These are phyloP conservation scores for Gambusia yucatana DNA, from an alignment of 2,797 vertebrate genomes.

Conservation along the genomic window DNA sequence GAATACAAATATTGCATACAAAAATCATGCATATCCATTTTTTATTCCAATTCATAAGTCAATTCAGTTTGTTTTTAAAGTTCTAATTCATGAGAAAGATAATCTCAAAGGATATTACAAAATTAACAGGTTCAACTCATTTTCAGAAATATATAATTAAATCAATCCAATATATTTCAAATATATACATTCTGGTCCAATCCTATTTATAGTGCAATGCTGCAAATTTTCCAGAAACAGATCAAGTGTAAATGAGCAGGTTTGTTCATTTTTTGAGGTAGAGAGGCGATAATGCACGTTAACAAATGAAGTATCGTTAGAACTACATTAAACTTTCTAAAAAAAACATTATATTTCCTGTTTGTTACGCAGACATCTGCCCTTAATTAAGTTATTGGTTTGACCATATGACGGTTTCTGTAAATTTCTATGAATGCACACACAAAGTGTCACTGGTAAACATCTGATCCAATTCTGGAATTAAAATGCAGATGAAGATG, in stretches of 20 bases:
- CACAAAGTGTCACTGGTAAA: neutral
- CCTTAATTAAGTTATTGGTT: neutral
- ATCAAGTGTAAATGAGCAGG: neutral
- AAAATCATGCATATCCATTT: neutral
- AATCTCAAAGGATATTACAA: neutral
- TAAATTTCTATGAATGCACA: neutral
- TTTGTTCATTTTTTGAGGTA: constrained; percentile 25
- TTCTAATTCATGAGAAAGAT: neutral
- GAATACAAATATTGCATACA: neutral
- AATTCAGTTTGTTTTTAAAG: neutral
- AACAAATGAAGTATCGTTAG: constrained; percentile 2
- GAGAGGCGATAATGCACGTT: constrained; percentile 36
- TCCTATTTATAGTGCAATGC: neutral
- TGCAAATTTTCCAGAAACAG: neutral
- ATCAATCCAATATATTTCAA: neutral
- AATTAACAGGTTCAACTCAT: neutral
- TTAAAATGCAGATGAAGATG: neutral
- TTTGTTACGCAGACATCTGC: neutral
- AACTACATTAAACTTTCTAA: constrained; percentile 39
- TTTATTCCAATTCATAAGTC: neutral
- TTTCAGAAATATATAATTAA: constrained; percentile 1
- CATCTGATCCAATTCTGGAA: neutral
- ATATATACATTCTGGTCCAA: neutral
- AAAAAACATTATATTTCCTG: neutral
- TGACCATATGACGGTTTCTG: neutral